A percentile compares a stretch with the other conserved stretches of the same genome.
Conservation (phyloP, 2,888 invertebrate species). For the Entomobrya proxima region DNA sequence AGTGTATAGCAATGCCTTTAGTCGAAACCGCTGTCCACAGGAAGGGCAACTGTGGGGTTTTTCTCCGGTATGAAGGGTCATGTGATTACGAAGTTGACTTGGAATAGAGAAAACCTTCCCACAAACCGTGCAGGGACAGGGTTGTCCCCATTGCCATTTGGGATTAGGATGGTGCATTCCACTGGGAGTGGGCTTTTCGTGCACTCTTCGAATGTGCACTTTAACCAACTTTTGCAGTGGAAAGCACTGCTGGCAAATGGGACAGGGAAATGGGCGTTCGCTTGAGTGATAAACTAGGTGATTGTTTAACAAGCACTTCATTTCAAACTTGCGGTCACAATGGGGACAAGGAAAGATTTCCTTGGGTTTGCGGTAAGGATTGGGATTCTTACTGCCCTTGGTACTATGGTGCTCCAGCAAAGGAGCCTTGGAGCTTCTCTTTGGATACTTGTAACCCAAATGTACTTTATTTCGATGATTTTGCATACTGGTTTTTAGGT, state of each 20-base stretch:
- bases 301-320: background rate
- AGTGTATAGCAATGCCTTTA: too few species aligned
- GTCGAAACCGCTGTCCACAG: background rate
- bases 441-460: too few species aligned
- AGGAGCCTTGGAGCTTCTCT: too few species aligned
- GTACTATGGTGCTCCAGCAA: background rate
- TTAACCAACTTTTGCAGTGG: background rate
- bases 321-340: background rate
- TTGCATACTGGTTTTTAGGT: too few species aligned
- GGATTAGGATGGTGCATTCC: background rate
- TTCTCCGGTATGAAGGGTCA: constrained; percentile 10
- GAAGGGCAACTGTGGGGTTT: background rate
- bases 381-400: background rate
- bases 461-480: too few species aligned
- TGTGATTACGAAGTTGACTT: background rate
- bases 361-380: background rate
- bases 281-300: constrained; percentile 3
- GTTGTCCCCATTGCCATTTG: background rate
- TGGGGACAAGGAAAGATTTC: background rate
- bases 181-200: background rate
- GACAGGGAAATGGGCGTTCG: background rate
- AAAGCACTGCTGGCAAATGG: background rate
- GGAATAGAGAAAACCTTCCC: background rate
- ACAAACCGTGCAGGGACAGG: constrained; percentile 6
- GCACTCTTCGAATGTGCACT: background rate